phyloP scores from a whole-genome alignment of 2,888 invertebrate genomes.

The Dasysyrphus albostriatus region DNA sequence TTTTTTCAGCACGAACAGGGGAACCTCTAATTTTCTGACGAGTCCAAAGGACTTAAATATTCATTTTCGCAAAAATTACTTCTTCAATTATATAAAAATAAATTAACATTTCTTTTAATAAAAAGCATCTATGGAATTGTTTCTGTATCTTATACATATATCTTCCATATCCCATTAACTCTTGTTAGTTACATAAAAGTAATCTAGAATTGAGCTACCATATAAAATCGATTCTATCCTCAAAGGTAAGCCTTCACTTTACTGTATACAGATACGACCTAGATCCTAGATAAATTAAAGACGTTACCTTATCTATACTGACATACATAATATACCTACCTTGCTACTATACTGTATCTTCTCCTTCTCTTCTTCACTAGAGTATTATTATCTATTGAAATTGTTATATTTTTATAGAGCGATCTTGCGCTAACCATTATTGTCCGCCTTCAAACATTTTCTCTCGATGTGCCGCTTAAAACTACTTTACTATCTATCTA shows the following conservation, averaged over 20 bases:
- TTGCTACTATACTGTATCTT: no score
- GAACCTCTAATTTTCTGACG: no score
- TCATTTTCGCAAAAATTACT: no score
- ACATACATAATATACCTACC: constrained; percentile 7
- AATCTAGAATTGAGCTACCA: background rate
- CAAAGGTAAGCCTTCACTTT: background rate
- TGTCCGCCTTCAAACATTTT: constrained; percentile 38
- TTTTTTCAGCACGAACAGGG: no score
- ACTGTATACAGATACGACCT: constrained; percentile 61
- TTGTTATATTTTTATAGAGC: constrained; percentile 17
- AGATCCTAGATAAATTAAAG: constrained; percentile 59
- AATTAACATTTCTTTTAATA: no score
- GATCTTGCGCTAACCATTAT: constrained; percentile 37
- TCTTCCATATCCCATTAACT: background rate
- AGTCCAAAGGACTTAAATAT: no score
- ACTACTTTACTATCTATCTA: constrained; percentile 50
- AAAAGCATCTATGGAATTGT: background rate
- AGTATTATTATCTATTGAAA: constrained; percentile 3
- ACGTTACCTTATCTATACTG: constrained; percentile 57
- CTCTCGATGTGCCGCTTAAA: constrained; percentile 51
- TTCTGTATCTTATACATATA: background rate
- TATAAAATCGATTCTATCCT: background rate
- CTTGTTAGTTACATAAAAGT: background rate
- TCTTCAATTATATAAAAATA: no score
- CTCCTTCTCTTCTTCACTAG: background rate